phyloP scores from a whole-genome alignment of 2,797 vertebrate genomes.

The Lates japonicus region DNA sequence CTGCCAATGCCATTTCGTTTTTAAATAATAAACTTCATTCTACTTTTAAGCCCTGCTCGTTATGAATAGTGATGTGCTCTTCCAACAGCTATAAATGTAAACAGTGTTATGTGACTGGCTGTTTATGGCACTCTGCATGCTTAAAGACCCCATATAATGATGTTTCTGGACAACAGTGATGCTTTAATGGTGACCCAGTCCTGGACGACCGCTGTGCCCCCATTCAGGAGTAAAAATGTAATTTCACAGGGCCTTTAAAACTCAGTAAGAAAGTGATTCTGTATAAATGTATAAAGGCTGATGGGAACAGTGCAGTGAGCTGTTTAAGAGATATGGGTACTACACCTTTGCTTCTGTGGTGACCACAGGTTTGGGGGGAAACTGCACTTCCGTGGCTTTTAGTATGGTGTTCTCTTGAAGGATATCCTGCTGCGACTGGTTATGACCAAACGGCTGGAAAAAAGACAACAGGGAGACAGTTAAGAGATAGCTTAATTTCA shows the following conservation, averaged over 20 bases:
- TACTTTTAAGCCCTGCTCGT: neutral
- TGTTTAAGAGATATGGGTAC: neutral
- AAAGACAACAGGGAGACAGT: neutral
- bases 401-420: slow-evolving; percentile 98
- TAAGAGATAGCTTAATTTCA: neutral
- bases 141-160: neutral
- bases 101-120: neutral
- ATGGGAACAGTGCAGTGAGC: neutral
- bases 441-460: slow-evolving; percentile 94
- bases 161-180: neutral
- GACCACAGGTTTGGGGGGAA: slow-evolving; percentile 95
- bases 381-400: slow-evolving; percentile 98
- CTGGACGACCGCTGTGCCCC: neutral
- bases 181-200: neutral
- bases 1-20: neutral
- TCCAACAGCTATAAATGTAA: neutral
- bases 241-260: neutral
- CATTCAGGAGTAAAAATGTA: neutral
- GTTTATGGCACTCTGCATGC: neutral
- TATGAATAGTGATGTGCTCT: neutral
- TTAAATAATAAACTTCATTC: neutral
- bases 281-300: neutral
- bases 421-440: slow-evolving; percentile 97
- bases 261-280: neutral
- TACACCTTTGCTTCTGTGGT: slow-evolving; percentile 95